Evolutionary conservation across 2,797 vertebrate genomes (phyloP).

Genomic region (Prunella strophiata): DNA sequence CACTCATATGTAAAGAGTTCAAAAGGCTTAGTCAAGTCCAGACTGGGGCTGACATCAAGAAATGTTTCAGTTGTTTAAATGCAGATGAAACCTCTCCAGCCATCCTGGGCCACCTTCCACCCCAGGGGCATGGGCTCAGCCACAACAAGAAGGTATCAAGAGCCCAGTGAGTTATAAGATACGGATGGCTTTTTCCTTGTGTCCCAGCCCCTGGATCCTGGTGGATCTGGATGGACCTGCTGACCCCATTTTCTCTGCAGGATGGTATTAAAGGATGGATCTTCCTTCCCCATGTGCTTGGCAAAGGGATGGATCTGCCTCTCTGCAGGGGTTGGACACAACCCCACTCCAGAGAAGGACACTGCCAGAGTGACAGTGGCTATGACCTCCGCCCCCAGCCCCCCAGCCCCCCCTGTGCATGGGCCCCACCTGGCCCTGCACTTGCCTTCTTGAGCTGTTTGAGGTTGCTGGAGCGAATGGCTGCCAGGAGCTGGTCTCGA

Average conservation of each 20-base stretch:
- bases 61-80: neutral
- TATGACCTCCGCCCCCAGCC: neutral
- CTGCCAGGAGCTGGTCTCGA: constrained; percentile 93
- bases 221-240: neutral
- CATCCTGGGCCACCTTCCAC: neutral
- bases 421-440: neutral
- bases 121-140: neutral
- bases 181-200: neutral
- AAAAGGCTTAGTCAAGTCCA: neutral
- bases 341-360: neutral
- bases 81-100: neutral
- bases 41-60: neutral
- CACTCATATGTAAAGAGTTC: neutral
- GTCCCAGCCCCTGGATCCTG: neutral
- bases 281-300: neutral
- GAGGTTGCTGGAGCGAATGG: constrained; percentile 88
- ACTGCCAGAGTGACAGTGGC: neutral
- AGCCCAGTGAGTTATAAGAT: neutral
- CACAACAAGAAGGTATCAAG: fast-evolving
- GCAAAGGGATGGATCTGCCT: neutral
- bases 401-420: neutral
- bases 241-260: neutral
- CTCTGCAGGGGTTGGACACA: neutral
- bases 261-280: neutral
- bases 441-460: constrained; percentile 93